Evolutionary conservation across 2,888 invertebrate species (phyloP), one percentile per base, ranked within the genome.

Genomic region (Marasmarcha lunaedactyla): DNA sequence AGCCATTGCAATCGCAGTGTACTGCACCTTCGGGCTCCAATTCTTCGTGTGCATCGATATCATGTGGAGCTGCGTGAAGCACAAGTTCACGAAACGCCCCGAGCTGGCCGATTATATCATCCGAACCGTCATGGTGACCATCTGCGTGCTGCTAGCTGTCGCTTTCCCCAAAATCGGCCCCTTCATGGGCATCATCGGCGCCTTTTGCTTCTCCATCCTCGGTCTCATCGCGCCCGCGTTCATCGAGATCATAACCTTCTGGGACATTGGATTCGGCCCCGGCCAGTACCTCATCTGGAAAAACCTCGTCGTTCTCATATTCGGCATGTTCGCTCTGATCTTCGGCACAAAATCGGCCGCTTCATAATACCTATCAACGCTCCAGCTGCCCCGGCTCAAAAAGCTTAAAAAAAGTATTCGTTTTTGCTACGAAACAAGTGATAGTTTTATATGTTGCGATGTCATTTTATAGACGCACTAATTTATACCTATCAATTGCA

Each of bases 31-130:
- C 65, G 96, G 95, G 4, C 88, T 99, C 11, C 98, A 98, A 77
- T 97, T 98, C 77, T 98, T 93, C 78, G 98, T 99, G 11, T 97
- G 97, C 66, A 86, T 97, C 41, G 94, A 94, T 59, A 95, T 98
- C 50, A 90, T 90, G 46, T 97, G 96, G 95, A 92, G 91, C 55
- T 85, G 85, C 38, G 83, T 97, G 38, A 91, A 94, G 61, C 89
- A 92, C 1, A 87, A 84, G 48, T 91, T 88, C 67, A 85, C 86
- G 15, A 90, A 90, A 57, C 86, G 87, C 36, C 89, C 89, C 5
- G 68, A 85, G 13, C 57, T 91, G 10, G 89, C 90, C 3, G 94
- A 96, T 66, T 95, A 95, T 71, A 68, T 89, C 15, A 83, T 94
- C 68, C 85, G 88, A 56, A 88, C 90, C 48, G 83, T 91, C 43